Base-by-base conservation (phyloP, 2,888 invertebrate genomes). In the Acleris holmiana region DNA sequence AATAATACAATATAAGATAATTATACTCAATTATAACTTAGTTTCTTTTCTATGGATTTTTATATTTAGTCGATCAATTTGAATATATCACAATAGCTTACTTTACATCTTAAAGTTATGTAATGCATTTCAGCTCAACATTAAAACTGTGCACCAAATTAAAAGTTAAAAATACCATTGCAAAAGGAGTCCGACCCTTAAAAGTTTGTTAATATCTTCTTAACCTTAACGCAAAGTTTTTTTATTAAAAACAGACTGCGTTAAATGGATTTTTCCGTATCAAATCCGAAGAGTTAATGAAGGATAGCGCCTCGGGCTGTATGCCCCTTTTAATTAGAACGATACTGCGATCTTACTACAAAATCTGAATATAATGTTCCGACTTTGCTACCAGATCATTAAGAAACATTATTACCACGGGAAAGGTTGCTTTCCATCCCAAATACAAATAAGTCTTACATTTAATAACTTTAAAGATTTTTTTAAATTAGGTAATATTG, bases 291-390 rank as follows among this genome's bases (percentile, higher is more conserved):
- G 80, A 85, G 80, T 85, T 89, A 84, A 88, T 86, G 84, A 87
- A 82, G 79, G 83, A 80, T 80, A 76, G 76, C 68, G 84, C 90
- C 82, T 23, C 67, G 57, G 79, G 90, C 84, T 75, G 71, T 74
- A 74, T 78, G 76, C 73, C 83, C 78, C 76, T 84, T 87, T 84
- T 80, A 83, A 85, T 86, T 84, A 82, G 74, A 78, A 74, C 71
- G 76, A 80, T 73, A 79, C 78, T 73, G 73, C 75, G 84, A 83
- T 82, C 77, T 60, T 63, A 68, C 80, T 89, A 29, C 29, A 2
- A 29, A 90, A 91, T 89, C 85, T 86, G 76, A 87, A 88, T 86
- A 85, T 88, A 84, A 83, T 88, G 87, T 88, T 85, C 79, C 76
- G 80, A 83, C 84, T 73, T 75, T 72, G 73, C 69, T 80, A 70